Conservation (phyloP, 1,140 invertebrate species). For the Vanessa tameamea region DNA sequence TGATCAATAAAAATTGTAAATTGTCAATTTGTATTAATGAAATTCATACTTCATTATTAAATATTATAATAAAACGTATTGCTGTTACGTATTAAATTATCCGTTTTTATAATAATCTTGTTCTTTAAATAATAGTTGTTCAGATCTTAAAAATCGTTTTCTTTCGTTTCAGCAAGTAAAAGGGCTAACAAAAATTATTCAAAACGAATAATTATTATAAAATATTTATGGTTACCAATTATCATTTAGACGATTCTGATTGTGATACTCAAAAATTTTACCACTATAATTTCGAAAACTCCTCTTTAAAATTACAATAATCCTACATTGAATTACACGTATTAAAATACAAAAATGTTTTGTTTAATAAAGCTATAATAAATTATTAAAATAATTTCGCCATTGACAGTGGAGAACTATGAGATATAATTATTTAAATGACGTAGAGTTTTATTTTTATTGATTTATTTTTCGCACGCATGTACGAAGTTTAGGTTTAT, state of each 20-base stretch:
- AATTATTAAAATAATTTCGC: constrained; percentile 47
- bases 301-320: constrained; percentile 28
- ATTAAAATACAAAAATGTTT: constrained; percentile 42
- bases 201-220: no score
- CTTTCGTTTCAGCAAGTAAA: no score
- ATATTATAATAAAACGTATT: no score
- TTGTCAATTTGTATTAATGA: no score
- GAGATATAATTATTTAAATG: not conserved
- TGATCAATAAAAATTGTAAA: not conserved
- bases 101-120: no score
- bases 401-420: constrained; percentile 22
- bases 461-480: not conserved
- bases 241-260: no score
- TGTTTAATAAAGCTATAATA: constrained; percentile 18
- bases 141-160: no score
- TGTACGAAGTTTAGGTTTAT: no score
- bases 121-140: no score
- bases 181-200: not conserved
- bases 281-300: constrained; percentile 60
- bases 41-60: no score
- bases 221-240: no score
- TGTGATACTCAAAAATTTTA: not conserved
- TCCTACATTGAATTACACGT: constrained; percentile 56
- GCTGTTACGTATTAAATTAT: no score
- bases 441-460: constrained; percentile 6